Conservation (phyloP, 2,113 vertebrate species). For the Brachyistius frenatus region DNA sequence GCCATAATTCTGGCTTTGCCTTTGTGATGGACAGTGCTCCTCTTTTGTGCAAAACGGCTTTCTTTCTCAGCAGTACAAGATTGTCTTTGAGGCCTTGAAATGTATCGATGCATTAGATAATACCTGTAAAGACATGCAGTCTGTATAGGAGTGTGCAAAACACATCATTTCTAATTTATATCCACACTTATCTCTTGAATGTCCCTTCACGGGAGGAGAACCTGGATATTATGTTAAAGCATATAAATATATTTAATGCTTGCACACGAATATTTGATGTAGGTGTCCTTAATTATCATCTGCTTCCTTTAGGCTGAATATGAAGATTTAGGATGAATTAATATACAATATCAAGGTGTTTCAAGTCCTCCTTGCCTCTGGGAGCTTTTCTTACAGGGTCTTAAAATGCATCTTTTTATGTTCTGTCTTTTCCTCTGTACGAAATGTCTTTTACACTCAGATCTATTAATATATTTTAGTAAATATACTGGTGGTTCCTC, state of each 20-base stretch:
- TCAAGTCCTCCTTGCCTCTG: slow-evolving; percentile 53
- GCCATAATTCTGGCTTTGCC: slow-evolving; percentile 64
- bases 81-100: slow-evolving; percentile 68
- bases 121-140: slow-evolving; percentile 40
- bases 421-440: slow-evolving; percentile 69
- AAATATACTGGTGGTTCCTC: slow-evolving; percentile 73
- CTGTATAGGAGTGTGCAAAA: slow-evolving; percentile 40
- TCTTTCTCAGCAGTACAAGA: slow-evolving; percentile 41
- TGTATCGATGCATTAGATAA: slow-evolving; percentile 48
- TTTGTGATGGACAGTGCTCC: slow-evolving; percentile 41
- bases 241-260: slow-evolving; percentile 24
- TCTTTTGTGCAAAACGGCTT: slow-evolving; percentile 50
- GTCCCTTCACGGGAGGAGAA: slow-evolving; percentile 47
- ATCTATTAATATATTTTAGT: slow-evolving; percentile 86
- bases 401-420: slow-evolving; percentile 67
- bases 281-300: slow-evolving; percentile 50
- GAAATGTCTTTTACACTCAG: slow-evolving; percentile 80
- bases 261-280: slow-evolving; percentile 37
- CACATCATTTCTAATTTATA: slow-evolving; percentile 38
- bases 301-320: slow-evolving; percentile 50
- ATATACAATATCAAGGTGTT: slow-evolving; percentile 47
- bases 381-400: slow-evolving; percentile 75
- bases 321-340: slow-evolving; percentile 48
- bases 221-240: slow-evolving; percentile 36
- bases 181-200: slow-evolving; percentile 54